phyloP scores from a whole-genome alignment of 53 echinoderm and acorn worm genomes.

The Holothuria scabra region DNA sequence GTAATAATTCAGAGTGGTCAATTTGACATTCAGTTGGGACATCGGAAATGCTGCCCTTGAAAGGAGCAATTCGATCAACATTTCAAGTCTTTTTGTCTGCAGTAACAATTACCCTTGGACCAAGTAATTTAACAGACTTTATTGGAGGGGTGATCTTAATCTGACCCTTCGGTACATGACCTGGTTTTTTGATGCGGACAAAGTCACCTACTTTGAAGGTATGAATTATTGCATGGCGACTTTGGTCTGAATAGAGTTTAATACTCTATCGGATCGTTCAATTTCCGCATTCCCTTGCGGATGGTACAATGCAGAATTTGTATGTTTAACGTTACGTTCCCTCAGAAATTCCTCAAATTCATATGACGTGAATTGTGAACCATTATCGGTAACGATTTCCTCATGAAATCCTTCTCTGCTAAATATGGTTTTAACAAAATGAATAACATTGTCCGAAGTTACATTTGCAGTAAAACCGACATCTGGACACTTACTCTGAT shows the following conservation, averaged over 20 bases:
- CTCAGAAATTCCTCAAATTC: slow-evolving; percentile 31
- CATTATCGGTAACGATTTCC: slow-evolving; percentile 32
- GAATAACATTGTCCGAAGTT: not conserved
- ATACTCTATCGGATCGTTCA: slow-evolving; percentile 7
- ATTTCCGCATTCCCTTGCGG: slow-evolving; percentile 21
- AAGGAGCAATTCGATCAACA: not conserved
- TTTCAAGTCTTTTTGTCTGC: not conserved
- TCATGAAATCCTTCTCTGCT: slow-evolving; percentile 27
- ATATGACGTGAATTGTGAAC: slow-evolving; percentile 10
- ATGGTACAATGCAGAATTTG: slow-evolving; percentile 7
- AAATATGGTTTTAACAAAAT: too few species aligned
- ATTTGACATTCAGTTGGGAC: not conserved
- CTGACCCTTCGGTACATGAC: too few species aligned
- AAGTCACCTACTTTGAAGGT: not conserved
- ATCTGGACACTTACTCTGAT: slow-evolving; percentile 6
- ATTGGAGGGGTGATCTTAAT: not conserved
- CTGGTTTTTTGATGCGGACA: too few species aligned
- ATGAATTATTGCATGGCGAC: not conserved
- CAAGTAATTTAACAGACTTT: not conserved
- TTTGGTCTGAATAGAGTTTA: slow-evolving; percentile 5
- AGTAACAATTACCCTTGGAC: not conserved
- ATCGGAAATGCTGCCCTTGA: not conserved
- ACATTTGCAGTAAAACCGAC: not conserved
- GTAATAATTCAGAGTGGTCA: not conserved
- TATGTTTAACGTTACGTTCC: slow-evolving; percentile 8